Evolutionary conservation across 1,140 invertebrate genomes (phyloP).

Genomic region (Drosophila sturtevanti): DNA sequence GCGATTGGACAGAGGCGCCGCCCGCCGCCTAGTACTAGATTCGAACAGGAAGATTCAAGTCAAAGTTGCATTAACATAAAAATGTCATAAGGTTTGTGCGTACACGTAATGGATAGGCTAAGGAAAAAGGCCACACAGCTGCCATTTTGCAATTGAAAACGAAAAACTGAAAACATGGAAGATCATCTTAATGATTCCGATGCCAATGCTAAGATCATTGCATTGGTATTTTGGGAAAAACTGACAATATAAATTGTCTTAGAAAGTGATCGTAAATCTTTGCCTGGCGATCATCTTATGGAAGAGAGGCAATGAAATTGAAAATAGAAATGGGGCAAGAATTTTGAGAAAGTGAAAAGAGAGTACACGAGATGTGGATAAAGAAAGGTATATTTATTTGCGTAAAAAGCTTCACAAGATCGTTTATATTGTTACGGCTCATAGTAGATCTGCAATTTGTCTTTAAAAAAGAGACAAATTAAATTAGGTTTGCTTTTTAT

Average conservation of each 20-base stretch:
- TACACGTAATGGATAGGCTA: slow-evolving; percentile 1
- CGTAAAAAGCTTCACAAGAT: too few species aligned
- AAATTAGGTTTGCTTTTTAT: too few species aligned
- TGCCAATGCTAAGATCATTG: slow-evolving; percentile 24
- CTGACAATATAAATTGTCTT: slow-evolving; percentile 60
- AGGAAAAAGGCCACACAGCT: slow-evolving; percentile 4
- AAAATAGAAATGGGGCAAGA: slow-evolving; percentile 1
- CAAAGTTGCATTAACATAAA: slow-evolving; percentile 80
- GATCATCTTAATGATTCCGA: background rate
- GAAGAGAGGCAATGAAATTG: slow-evolving; percentile 10
- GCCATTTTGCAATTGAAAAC: slow-evolving; percentile 67
- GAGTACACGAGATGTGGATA: background rate
- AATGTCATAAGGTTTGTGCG: slow-evolving; percentile 79
- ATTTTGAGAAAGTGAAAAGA: background rate
- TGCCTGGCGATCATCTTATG: slow-evolving; percentile 31
- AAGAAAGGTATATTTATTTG: background rate
- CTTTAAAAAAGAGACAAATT: too few species aligned
- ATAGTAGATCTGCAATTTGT: too few species aligned
- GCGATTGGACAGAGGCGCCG: slow-evolving; percentile 41
- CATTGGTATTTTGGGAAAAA: slow-evolving; percentile 23
- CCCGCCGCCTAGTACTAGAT: background rate
- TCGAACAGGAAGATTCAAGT: slow-evolving; percentile 17
- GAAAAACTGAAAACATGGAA: background rate
- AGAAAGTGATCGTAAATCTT: slow-evolving; percentile 59
- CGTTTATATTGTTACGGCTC: too few species aligned